Conservation (phyloP, 2,797 vertebrate genomes). For the Onychomys torridus region DNA sequence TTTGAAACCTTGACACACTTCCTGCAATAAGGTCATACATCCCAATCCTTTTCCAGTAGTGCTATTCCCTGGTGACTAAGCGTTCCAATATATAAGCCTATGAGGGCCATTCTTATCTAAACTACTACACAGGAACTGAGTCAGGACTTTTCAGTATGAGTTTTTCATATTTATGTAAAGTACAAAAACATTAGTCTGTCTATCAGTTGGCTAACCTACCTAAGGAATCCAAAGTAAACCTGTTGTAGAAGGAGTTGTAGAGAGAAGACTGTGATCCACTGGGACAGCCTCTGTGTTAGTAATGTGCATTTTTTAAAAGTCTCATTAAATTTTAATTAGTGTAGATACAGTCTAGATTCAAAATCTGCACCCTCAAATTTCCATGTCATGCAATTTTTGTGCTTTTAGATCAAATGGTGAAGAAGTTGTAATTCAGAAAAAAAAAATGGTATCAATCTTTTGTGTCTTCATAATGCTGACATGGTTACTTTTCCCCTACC, state of each 20-base stretch:
- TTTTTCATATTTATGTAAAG: constrained; percentile 65
- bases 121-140: background rate
- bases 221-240: constrained; percentile 21
- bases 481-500: constrained; percentile 41
- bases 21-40: background rate
- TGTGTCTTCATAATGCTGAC: constrained; percentile 69
- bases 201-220: constrained; percentile 25
- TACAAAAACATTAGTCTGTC: constrained; percentile 38
- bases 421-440: constrained; percentile 18
- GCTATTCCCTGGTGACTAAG: background rate
- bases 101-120: background rate
- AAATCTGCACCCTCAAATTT: background rate
- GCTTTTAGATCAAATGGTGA: constrained; percentile 48
- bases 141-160: constrained; percentile 46
- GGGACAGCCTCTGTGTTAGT: background rate
- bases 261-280: constrained; percentile 13
- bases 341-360: constrained; percentile 43
- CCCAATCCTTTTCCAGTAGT: background rate
- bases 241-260: constrained; percentile 32
- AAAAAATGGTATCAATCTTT: constrained; percentile 1
- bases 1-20: background rate
- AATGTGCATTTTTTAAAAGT: background rate
- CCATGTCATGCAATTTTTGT: constrained; percentile 27
- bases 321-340: constrained; percentile 29
- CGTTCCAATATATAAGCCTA: background rate